Percentiles rank a stretch among this genome's conserved stretches.
Conservation (phyloP, 2,113 vertebrate species). For the Cygnus atratus region DNA sequence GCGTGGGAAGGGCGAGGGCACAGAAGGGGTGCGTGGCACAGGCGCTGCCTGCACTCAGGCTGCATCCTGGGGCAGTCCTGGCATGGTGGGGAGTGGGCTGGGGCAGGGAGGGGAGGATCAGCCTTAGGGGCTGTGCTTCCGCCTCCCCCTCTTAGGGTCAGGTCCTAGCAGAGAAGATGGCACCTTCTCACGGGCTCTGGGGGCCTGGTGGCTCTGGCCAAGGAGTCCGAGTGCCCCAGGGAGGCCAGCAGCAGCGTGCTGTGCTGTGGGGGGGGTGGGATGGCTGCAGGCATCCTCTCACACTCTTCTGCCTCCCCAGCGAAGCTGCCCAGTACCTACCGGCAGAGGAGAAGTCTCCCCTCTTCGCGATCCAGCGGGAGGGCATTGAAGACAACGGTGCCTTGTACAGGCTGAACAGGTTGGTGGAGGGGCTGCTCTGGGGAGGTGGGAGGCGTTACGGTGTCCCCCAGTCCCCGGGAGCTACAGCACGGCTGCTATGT, state of each 20-base stretch:
- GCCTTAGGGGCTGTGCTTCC: not conserved
- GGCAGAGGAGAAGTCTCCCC: slow-evolving; percentile 80
- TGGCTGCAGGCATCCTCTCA: not conserved
- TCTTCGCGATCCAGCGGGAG: slow-evolving; percentile 86
- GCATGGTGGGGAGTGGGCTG: too few relatives aligned
- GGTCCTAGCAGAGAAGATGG: too few relatives aligned
- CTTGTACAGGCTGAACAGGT: slow-evolving; percentile 85
- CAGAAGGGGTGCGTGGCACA: rapidly evolving
- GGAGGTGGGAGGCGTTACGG: too few relatives aligned
- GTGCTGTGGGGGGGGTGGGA: not conserved
- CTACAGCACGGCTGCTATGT: rapidly evolving
- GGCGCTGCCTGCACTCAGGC: rapidly evolving
- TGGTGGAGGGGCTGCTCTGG: not conserved
- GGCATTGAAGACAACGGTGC: slow-evolving; percentile 73
- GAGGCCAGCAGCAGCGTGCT: rapidly evolving
- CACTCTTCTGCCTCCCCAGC: slow-evolving; percentile 58
- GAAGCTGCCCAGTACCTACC: slow-evolving; percentile 87
- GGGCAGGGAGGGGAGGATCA: not conserved
- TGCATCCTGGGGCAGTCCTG: not conserved
- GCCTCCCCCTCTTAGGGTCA: not conserved
- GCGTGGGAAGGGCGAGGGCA: not conserved
- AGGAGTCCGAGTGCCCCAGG: rapidly evolving
- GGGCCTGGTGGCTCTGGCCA: not conserved
- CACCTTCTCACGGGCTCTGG: not conserved
- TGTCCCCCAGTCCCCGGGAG: not conserved